These are phyloP conservation scores for Rhizoglyphus robini DNA, from an alignment of 1,140 invertebrate genomes.

Conservation along the genomic window DNA sequence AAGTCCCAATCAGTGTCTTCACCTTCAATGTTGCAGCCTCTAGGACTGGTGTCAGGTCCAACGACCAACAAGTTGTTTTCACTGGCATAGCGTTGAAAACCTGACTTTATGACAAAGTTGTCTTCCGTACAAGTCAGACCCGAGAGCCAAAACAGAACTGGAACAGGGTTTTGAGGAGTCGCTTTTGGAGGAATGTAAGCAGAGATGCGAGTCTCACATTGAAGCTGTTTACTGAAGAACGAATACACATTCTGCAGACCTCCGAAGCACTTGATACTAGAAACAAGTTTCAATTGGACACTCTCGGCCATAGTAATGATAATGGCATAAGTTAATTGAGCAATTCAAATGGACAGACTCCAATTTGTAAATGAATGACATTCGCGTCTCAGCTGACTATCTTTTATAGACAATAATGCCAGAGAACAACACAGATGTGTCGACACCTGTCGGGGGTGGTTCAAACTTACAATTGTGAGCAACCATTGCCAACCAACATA, in stretches of 20 bases:
- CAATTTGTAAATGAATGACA: too few relatives aligned
- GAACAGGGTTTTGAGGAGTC: slow-evolving; percentile 44
- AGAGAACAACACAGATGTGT: background rate
- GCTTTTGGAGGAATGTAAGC: slow-evolving; percentile 68
- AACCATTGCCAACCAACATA: background rate
- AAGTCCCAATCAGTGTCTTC: slow-evolving; percentile 75
- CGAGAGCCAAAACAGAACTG: slow-evolving; percentile 84
- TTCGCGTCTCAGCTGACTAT: too few relatives aligned
- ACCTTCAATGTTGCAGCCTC: slow-evolving; percentile 59
- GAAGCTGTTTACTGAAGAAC: slow-evolving; percentile 57
- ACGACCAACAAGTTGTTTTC: slow-evolving; percentile 70
- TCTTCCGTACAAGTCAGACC: slow-evolving; percentile 88
- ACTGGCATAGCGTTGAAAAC: slow-evolving; percentile 72
- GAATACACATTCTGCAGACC: slow-evolving; percentile 71
- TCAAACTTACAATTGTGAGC: background rate
- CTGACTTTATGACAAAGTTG: slow-evolving; percentile 91
- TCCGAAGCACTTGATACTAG: slow-evolving; percentile 52
- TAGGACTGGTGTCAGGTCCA: slow-evolving; percentile 87
- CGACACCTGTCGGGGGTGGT: background rate
- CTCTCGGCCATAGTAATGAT: background rate
- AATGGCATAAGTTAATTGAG: too few relatives aligned
- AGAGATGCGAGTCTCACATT: slow-evolving; percentile 85
- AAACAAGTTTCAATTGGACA: slow-evolving; percentile 20
- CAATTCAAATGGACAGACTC: too few relatives aligned
- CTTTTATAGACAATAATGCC: too few relatives aligned